Evolutionary conservation across 2,797 vertebrate genomes (phyloP), one percentile per base, ranked within the genome.

Genomic region (Anableps anableps): DNA sequence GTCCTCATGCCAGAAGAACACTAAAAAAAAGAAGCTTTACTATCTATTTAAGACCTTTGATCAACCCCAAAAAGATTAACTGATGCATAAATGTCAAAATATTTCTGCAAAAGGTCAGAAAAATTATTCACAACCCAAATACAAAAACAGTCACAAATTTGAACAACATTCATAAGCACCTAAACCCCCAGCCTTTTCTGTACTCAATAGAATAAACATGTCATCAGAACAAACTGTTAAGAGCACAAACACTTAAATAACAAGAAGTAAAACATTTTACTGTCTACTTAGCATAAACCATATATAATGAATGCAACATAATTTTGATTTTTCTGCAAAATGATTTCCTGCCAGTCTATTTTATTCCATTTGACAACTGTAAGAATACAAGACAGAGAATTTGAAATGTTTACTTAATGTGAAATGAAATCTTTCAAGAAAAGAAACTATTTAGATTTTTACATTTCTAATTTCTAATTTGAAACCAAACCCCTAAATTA

Each of bases 51-150:
- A 81, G 70, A 55, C 58, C n/a, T 3, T 58, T 34, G 66, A 29
- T 51, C 45, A 85, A 81, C 77, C 48, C 68, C 58, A 83, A n/a
- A 77, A 74, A 53, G 68, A 89, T 85, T 88, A 45, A 76, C 64
- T 36, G 38, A 81, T 78, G 76, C 58, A 47, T 64, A 81, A 68
- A 88, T 58, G 51, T 73, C 29, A 8, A 14, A 84, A 75, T 82
- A 77, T 89, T 88, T 83, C 53, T 51, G n/a, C 74, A 80, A 66
- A 55, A 75, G 68, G 43, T 75, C 66, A 82, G 66, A 80, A 31
- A 41, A 74, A 45, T 23, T 72, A 45, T 17, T 48, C 77, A 79
- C 47, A 80, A 9, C 26, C 41, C 23, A 45, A 29, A 19, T 43
- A 2, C 17, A 31, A 53, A 55, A 83, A 68, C 43, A 47, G 1